Conservation (phyloP, 2,797 vertebrate genomes). For the Zenarchopterus dispar region DNA sequence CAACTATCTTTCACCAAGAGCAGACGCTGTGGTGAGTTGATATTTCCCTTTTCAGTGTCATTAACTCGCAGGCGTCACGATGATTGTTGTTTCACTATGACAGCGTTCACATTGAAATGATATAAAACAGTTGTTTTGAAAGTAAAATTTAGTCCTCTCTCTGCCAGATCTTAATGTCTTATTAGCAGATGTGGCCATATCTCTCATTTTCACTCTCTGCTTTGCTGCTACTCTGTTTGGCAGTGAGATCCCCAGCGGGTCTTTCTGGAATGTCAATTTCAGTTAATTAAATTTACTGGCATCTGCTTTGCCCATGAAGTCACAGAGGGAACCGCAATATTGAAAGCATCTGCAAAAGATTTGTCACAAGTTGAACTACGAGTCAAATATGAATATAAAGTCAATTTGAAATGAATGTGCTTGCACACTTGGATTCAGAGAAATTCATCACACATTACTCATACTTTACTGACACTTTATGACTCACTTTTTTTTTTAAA, state of each 20-base stretch:
- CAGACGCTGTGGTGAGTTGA: slow-evolving; percentile 16
- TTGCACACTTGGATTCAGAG: slow-evolving; percentile 8
- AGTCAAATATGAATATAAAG: slow-evolving; percentile 24
- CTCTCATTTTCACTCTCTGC: slow-evolving; percentile 5
- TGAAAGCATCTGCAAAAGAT: slow-evolving; percentile 43
- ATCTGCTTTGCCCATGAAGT: slow-evolving; percentile 67
- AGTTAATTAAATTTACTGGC: slow-evolving; percentile 80
- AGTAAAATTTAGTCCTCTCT: background rate
- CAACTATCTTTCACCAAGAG: slow-evolving; percentile 51
- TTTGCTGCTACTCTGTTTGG: slow-evolving; percentile 38
- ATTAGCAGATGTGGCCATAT: slow-evolving; percentile 10
- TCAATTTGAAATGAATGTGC: slow-evolving; percentile 6
- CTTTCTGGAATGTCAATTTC: slow-evolving; percentile 76
- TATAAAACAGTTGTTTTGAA: too few species aligned
- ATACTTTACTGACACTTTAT: background rate
- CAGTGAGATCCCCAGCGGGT: slow-evolving; percentile 57
- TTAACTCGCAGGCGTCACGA: slow-evolving; percentile 1
- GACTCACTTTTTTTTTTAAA: background rate
- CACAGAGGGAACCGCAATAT: slow-evolving; percentile 54
- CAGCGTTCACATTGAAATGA: too few species aligned
- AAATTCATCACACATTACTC: background rate
- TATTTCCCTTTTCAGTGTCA: slow-evolving; percentile 33
- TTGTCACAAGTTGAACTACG: slow-evolving; percentile 43
- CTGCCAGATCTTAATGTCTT: background rate
- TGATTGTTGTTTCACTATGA: too few species aligned